Evolutionary conservation across 1,140 invertebrate genomes (phyloP).

Genomic region (Sinella curviseta): DNA sequence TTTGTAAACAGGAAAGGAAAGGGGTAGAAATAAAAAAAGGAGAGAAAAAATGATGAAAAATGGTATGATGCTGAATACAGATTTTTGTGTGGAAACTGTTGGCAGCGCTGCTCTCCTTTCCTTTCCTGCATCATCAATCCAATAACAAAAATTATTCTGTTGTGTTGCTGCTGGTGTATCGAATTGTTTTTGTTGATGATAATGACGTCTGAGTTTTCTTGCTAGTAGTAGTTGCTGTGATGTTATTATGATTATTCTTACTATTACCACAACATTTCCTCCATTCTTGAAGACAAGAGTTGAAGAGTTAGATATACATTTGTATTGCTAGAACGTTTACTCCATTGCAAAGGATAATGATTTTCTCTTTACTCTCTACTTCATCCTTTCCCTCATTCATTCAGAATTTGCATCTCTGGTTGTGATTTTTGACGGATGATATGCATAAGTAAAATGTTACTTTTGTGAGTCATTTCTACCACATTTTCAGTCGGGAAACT

Average conservation of each 20-base stretch:
- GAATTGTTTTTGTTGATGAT: too few relatives aligned
- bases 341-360: too few relatives aligned
- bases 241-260: too few relatives aligned
- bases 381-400: background rate
- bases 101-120: background rate
- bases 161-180: too few relatives aligned
- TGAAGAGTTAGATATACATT: too few relatives aligned
- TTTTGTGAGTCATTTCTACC: background rate
- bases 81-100: background rate
- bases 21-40: background rate
- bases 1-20: constrained; percentile 1
- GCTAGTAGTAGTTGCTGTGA: too few relatives aligned
- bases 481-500: background rate
- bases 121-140: background rate
- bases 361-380: too few relatives aligned
- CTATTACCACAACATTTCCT: too few relatives aligned
- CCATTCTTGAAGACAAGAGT: too few relatives aligned
- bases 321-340: too few relatives aligned
- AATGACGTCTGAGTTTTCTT: too few relatives aligned
- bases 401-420: constrained; percentile 9
- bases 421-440: constrained; percentile 12
- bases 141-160: too few relatives aligned
- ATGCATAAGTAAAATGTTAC: background rate
- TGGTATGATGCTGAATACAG: background rate
- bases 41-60: background rate